phyloP scores from a whole-genome alignment of 2,888 invertebrate species.

The Lottia gigantea region DNA sequence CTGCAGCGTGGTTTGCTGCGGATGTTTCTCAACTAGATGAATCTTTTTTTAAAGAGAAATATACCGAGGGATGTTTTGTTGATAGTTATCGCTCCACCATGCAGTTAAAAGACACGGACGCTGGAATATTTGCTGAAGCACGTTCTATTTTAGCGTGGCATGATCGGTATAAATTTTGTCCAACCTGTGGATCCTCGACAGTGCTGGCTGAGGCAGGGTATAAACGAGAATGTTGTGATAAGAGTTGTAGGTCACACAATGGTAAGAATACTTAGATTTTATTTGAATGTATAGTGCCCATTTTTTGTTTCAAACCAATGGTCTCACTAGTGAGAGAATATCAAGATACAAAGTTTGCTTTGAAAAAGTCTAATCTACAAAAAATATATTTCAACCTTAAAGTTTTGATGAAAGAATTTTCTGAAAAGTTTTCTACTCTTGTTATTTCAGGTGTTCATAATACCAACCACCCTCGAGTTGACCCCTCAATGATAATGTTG shows the following conservation, averaged over 20 bases:
- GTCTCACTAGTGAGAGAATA: too few relatives aligned
- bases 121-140: slow-evolving; percentile 66
- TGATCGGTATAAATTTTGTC: slow-evolving; percentile 67
- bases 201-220: slow-evolving; percentile 60
- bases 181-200: slow-evolving; percentile 67
- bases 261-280: slow-evolving; percentile 44
- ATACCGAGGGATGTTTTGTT: slow-evolving; percentile 40
- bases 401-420: too few relatives aligned
- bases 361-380: too few relatives aligned
- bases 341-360: too few relatives aligned
- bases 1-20: slow-evolving; percentile 61
- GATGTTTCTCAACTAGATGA: slow-evolving; percentile 45
- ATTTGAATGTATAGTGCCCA: too few relatives aligned
- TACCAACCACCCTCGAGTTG: slow-evolving; percentile 66
- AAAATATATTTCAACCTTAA: too few relatives aligned
- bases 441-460: slow-evolving; percentile 59
- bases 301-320: too few relatives aligned
- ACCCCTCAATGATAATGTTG: slow-evolving; percentile 70
- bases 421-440: too few relatives aligned
- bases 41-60: slow-evolving; percentile 30
- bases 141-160: slow-evolving; percentile 68
- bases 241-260: slow-evolving; percentile 58
- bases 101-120: slow-evolving; percentile 55
- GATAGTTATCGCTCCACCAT: slow-evolving; percentile 48
- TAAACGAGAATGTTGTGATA: slow-evolving; percentile 58